Evolutionary conservation across 2,888 invertebrate species (phyloP).

Genomic region (Andrena flavipes): DNA sequence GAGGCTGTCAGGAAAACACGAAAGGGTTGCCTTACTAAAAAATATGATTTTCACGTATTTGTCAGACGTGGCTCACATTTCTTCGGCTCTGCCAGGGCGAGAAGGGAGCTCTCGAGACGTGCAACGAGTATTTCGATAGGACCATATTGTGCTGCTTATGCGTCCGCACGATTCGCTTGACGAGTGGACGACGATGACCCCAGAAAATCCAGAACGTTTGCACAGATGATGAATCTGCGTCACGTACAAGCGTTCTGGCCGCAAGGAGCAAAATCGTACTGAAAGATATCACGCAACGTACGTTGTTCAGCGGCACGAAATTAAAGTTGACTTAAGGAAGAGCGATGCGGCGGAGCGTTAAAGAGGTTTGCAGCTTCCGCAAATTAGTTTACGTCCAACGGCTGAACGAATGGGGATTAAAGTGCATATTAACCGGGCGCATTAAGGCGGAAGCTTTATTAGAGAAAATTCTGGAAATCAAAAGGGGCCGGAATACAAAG

Average conservation of each 20-base stretch:
- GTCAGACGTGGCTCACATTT: no score
- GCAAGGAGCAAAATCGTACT: conserved; percentile 30
- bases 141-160: conserved; percentile 10
- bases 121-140: neutral
- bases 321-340: conserved; percentile 66
- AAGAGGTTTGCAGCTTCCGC: conserved; percentile 59
- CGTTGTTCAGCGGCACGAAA: conserved; percentile 41
- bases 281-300: conserved; percentile 37
- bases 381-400: conserved; percentile 62
- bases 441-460: conserved; percentile 37
- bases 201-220: conserved; percentile 21
- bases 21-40: no score
- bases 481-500: conserved; percentile 42
- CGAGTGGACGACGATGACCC: conserved; percentile 21
- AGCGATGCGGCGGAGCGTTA: conserved; percentile 55
- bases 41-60: no score
- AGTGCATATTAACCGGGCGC: conserved; percentile 51
- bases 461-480: conserved; percentile 20
- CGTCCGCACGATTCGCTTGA: conserved; percentile 31
- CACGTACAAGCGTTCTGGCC: conserved; percentile 15
- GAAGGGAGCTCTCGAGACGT: neutral
- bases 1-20: no score
- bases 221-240: conserved; percentile 47
- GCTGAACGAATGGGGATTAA: conserved; percentile 54
- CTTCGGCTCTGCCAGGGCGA: neutral